phyloP scores from a whole-genome alignment of 2,113 vertebrate species.

The Regulus satrapa region DNA sequence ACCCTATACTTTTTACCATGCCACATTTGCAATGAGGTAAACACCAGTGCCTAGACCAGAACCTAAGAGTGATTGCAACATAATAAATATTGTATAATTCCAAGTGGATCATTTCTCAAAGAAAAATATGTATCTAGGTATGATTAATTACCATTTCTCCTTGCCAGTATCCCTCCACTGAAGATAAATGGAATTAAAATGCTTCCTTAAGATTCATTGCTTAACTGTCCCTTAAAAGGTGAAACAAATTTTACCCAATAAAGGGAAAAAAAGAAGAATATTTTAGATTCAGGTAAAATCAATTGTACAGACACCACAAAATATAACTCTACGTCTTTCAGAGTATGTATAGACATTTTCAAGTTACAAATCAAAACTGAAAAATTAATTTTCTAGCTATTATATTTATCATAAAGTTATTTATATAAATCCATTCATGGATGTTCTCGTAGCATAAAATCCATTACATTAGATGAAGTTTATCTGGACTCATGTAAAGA shows the following conservation, averaged over 20 bases:
- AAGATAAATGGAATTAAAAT: neutral
- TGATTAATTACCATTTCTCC: neutral
- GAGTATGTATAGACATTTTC: neutral
- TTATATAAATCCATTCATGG: neutral
- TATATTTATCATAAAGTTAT: neutral
- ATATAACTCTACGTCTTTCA: neutral
- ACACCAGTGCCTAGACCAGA: neutral
- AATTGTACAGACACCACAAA: fast-evolving
- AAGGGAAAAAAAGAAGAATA: neutral
- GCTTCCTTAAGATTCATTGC: neutral
- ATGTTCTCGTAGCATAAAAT: neutral
- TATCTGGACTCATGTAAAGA: neutral
- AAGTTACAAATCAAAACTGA: neutral
- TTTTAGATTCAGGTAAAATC: neutral
- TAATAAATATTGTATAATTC: neutral
- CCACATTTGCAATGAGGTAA: neutral
- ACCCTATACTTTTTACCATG: neutral
- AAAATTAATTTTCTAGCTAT: neutral
- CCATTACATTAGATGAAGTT: neutral
- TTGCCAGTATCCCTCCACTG: neutral
- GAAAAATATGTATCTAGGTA: neutral
- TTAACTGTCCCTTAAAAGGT: neutral
- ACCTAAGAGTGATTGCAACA: neutral
- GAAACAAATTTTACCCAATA: neutral
- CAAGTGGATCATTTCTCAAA: neutral